phyloP scores from a whole-genome alignment of 2,888 invertebrate species.

The Rhimphoctona megacephalus region DNA sequence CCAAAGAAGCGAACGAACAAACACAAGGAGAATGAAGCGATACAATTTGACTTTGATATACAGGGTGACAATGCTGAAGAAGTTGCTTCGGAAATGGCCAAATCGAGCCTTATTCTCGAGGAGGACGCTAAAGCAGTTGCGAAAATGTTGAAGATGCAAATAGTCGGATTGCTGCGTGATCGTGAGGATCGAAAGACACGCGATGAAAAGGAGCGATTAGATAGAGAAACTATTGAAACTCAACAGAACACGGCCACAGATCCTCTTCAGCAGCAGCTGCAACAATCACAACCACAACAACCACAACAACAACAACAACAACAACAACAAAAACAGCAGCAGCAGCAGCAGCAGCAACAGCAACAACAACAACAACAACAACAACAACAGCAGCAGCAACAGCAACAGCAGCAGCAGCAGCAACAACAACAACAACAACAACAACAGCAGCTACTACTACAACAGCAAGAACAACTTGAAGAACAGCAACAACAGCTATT shows the following conservation, averaged over 20 bases:
- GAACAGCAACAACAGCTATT: slow-evolving; percentile 74
- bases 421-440: slow-evolving; percentile 79
- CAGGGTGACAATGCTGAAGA: slow-evolving; percentile 96
- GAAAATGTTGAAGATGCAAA: slow-evolving; percentile 95
- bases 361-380: slow-evolving; percentile 77
- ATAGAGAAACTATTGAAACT: slow-evolving; percentile 79
- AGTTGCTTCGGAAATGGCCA: slow-evolving; percentile 97
- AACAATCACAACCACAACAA: slow-evolving; percentile 79
- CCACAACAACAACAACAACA: slow-evolving; percentile 77
- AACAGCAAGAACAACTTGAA: slow-evolving; percentile 74
- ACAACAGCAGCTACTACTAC: slow-evolving; percentile 76
- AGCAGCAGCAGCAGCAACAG: slow-evolving; percentile 80
- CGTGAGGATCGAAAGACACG: slow-evolving; percentile 86
- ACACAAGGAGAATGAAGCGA: slow-evolving; percentile 99
- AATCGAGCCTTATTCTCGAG: slow-evolving; percentile 97
- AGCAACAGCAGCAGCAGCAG: slow-evolving; percentile 77
- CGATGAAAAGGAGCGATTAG: slow-evolving; percentile 86
- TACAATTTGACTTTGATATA: slow-evolving; percentile 99
- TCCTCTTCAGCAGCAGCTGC: slow-evolving; percentile 78
- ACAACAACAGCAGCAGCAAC: slow-evolving; percentile 79
- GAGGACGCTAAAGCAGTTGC: slow-evolving; percentile 97
- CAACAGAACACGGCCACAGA: slow-evolving; percentile 73
- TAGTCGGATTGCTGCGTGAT: slow-evolving; percentile 90
- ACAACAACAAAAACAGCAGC: slow-evolving; percentile 67
- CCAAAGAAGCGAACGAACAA: slow-evolving; percentile 98